Base-by-base conservation (phyloP, 2,797 vertebrate species). In the Leptoclinus maculatus region DNA sequence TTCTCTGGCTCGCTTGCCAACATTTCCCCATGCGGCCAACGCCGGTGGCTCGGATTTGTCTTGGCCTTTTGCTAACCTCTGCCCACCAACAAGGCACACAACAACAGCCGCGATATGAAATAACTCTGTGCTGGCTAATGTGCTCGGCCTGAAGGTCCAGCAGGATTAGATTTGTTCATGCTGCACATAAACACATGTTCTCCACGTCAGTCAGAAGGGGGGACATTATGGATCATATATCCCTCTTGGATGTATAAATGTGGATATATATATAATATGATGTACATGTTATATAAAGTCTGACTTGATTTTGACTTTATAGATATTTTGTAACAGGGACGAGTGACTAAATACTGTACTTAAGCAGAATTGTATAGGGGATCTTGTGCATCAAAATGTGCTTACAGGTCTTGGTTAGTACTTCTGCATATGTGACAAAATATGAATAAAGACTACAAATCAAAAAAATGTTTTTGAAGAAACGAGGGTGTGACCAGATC, bases 1-100 rank as follows among this genome's bases (percentile, higher is more conserved):
- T 97, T 98, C 97, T 97, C 96, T 94, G 95, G 95, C 94, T 95
- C 92, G 95, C 95, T 95, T 95, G 96, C 94, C 95, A 97, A 97
- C 96, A 94, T 97, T 96, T 96, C 96, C 95, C 95, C 95, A 93
- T 94, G 94, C 83, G 93, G 94, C 92, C 94, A 90, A 89, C 89
- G 85, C 89, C 74, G 80, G 86, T 91, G 92, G 92, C 91, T 92
- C 71, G 89, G 87, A 74, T 87, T 75, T 45, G 79, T 72, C 78
- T 74, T 89, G 93, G 91, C 94, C 92, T 93, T 89, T 91, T 70
- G 79, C 83, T 93, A 89, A 94, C 94, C 92, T 89, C 91, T 83
- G 89, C 84, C 90, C 91, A 90, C 86, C 85, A 83, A 87, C 90
- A 82, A 89, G 41, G 82, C 82, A 83, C 83, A 85, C 85, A 87